Evolutionary conservation across 2,888 invertebrate genomes (phyloP).

Genomic region (Sceliomorpha sp.): DNA sequence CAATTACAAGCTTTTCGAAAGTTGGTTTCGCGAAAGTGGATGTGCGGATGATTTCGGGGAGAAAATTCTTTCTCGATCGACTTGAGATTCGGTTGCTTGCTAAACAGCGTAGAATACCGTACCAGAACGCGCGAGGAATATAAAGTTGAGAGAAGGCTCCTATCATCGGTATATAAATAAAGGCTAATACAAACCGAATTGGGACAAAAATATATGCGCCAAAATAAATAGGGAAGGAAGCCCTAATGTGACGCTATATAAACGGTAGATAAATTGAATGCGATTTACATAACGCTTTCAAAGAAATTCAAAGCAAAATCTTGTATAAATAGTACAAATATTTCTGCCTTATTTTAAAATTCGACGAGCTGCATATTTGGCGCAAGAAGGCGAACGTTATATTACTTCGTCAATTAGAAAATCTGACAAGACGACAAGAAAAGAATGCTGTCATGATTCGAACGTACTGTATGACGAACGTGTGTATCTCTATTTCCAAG

Average conservation of each 20-base stretch:
- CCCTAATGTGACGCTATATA: slow-evolving; percentile 7
- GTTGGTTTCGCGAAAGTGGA: slow-evolving; percentile 3
- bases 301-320: neutral
- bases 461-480: too few relatives aligned
- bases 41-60: slow-evolving; percentile 17
- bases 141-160: slow-evolving; percentile 29
- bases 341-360: too few relatives aligned
- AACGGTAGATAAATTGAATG: neutral
- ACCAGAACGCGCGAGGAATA: slow-evolving; percentile 42
- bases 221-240: slow-evolving; percentile 32
- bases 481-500: too few relatives aligned
- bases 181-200: slow-evolving; percentile 49
- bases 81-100: slow-evolving; percentile 45
- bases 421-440: too few relatives aligned
- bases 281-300: neutral
- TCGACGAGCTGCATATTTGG: too few relatives aligned
- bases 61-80: slow-evolving; percentile 43
- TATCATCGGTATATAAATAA: slow-evolving; percentile 42
- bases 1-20: slow-evolving; percentile 3
- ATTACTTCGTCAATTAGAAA: too few relatives aligned
- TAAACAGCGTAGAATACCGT: slow-evolving; percentile 50
- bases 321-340: too few relatives aligned
- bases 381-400: too few relatives aligned
- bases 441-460: too few relatives aligned
- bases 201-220: slow-evolving; percentile 35